phyloP scores from a whole-genome alignment of 2,797 vertebrate genomes.

The Prunella strophiata region DNA sequence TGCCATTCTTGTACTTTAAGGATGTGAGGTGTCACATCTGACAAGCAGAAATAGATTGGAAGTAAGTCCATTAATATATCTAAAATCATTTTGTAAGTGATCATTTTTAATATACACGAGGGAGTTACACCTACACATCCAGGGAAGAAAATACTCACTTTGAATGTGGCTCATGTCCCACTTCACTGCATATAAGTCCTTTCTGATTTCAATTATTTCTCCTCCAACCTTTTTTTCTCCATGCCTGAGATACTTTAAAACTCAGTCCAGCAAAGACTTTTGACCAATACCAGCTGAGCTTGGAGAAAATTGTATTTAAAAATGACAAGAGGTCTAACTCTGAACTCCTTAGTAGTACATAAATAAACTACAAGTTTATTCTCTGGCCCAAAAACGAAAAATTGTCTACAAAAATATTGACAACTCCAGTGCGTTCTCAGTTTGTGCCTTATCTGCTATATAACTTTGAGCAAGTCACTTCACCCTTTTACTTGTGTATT shows the following conservation, averaged over 20 bases:
- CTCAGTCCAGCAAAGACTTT: background rate
- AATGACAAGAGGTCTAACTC: background rate
- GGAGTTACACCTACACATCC: conserved; percentile 58
- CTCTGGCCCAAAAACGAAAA: background rate
- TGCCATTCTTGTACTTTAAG: conserved; percentile 47
- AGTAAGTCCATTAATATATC: conserved; percentile 67
- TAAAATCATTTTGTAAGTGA: conserved; percentile 61
- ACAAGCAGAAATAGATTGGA: conserved; percentile 65
- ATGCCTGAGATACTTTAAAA: background rate
- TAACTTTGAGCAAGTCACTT: background rate
- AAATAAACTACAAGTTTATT: background rate
- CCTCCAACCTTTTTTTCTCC: background rate
- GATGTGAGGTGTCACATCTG: conserved; percentile 64
- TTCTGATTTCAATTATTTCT: conserved; percentile 28
- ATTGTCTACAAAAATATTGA: background rate
- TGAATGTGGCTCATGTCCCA: conserved; percentile 34
- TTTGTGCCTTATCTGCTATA: background rate
- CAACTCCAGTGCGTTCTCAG: background rate
- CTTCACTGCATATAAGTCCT: background rate
- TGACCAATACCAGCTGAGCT: background rate
- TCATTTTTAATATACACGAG: conserved; percentile 60
- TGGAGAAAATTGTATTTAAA: background rate
- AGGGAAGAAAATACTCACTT: conserved; percentile 6
- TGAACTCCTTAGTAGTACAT: background rate
- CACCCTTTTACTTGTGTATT: background rate